Conservation (phyloP, 2,113 vertebrate genomes). For the Spea multiplicata region DNA sequence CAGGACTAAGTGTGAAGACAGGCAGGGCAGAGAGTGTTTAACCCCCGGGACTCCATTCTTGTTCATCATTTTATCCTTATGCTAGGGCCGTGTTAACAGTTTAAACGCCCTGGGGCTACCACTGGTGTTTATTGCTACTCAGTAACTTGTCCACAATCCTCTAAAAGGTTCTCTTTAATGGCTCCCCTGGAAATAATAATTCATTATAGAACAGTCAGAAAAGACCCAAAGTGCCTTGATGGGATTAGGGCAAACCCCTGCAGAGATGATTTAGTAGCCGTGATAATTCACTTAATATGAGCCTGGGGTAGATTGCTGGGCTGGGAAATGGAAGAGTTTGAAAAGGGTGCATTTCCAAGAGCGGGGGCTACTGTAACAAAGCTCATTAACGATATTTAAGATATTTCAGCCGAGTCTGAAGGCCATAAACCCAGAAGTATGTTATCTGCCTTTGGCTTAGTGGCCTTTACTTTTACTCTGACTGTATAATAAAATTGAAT, state of each 20-base stretch:
- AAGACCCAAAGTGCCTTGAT: conserved; percentile 79
- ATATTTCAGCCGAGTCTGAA: conserved; percentile 72
- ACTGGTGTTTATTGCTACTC: conserved; percentile 49
- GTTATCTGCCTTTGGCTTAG: conserved; percentile 74
- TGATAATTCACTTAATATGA: conserved; percentile 82
- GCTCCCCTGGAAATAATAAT: conserved; percentile 78
- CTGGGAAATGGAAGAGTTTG: conserved; percentile 71
- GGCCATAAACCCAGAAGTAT: conserved; percentile 72
- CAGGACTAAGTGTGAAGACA: background rate
- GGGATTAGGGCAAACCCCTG: conserved; percentile 76
- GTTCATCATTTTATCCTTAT: conserved; percentile 22
- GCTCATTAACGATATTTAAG: conserved; percentile 81
- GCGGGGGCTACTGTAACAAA: conserved; percentile 62
- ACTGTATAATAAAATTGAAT: conserved; percentile 78
- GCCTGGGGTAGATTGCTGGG: conserved; percentile 78
- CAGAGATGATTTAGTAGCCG: conserved; percentile 79
- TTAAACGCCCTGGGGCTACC: conserved; percentile 45
- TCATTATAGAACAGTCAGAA: conserved; percentile 72
- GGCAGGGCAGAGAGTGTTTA: background rate
- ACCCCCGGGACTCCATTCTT: conserved; percentile 2
- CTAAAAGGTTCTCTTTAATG: conserved; percentile 70
- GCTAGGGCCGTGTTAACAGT: conserved; percentile 31
- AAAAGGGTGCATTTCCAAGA: conserved; percentile 67
- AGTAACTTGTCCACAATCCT: conserved; percentile 53
- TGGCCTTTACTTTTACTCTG: conserved; percentile 73